A percentile compares a stretch with the other conserved stretches of the same genome.
Conservation (phyloP, 2,113 vertebrate species). For the Cyprinodon brontotheroides region DNA sequence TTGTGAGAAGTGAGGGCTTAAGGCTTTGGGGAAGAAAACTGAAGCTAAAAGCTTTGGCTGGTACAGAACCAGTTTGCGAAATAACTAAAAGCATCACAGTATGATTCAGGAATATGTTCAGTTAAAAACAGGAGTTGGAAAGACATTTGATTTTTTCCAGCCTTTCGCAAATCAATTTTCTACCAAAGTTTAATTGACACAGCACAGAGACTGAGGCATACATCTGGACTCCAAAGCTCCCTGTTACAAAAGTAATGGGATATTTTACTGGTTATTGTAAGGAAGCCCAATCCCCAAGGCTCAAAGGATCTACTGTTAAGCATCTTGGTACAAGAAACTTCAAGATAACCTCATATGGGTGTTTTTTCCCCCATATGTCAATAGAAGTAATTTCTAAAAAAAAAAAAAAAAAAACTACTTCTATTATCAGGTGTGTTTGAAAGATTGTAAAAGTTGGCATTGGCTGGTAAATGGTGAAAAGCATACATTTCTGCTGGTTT, state of each 20-base stretch:
- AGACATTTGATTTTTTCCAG: neutral
- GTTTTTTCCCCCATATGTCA: neutral
- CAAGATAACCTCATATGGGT: neutral
- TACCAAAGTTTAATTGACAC: neutral
- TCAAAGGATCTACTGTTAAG: conserved; percentile 4
- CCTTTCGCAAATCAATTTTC: neutral
- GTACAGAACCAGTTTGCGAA: neutral
- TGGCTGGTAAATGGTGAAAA: neutral
- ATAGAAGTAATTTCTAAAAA: too few species aligned
- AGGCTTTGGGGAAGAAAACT: too few species aligned
- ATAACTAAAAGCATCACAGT: neutral
- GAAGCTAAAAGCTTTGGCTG: neutral
- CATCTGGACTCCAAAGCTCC: neutral
- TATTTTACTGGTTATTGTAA: neutral
- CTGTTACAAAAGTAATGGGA: neutral
- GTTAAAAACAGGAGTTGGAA: neutral
- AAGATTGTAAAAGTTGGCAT: neutral
- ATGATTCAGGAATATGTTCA: neutral
- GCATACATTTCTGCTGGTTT: neutral
- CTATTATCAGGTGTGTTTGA: neutral
- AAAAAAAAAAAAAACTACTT: too few species aligned
- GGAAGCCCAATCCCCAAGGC: neutral
- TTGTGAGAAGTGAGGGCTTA: too few species aligned
- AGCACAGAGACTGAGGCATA: neutral
- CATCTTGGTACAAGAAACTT: neutral